Evolutionary conservation across 2,113 vertebrate genomes (phyloP), one percentile per base, ranked within the genome.

Genomic region (Archilochus colubris): DNA sequence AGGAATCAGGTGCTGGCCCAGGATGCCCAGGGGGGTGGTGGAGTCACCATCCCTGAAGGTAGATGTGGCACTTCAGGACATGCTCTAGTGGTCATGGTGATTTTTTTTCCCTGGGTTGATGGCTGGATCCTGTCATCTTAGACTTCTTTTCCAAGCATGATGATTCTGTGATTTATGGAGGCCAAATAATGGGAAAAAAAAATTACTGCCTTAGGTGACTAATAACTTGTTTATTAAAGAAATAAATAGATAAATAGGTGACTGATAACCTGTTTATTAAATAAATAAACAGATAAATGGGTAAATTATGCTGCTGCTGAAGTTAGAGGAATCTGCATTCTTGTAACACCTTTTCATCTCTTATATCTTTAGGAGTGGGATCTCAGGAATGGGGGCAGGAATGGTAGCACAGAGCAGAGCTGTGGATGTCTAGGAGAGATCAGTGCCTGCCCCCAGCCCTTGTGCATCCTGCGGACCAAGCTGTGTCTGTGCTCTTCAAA

Each of bases 391-490:
- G 22, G 53, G 61, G 38, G 14, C 46, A 7, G 59, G 53, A 59
- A 13, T 1, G 8, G 55, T 2, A 50, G 23, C 24, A 11, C 0
- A 5, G 58, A 73, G 23, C 23, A 5, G 3, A 2, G 18, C 22
- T 1, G 0, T 16, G 59, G 4, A 13, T 0, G 3, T 24, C 11
- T 9, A 50, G 50, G 70, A 17, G 17, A 0, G 7, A 53, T 15
- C 43, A 14, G 31, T 22, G 3, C 19, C 44, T 28, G 27, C 51
- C 10, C 10, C 16, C 40, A 80, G 51, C 21, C 28, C 58, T 24
- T 22, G 20, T 30, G 38, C 63, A 61, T 43, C 31, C 62, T 55
- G 58, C 16, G 69, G 30, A 12, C 19, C n/a, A 53, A 25, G 40
- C 3, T 13, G 3, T 30, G 6, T 12, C 44, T 38, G 24, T 48